Evolutionary conservation across 1,140 invertebrate genomes (phyloP), one percentile per base, ranked within the genome.

Genomic region (Berghia stephanieae): DNA sequence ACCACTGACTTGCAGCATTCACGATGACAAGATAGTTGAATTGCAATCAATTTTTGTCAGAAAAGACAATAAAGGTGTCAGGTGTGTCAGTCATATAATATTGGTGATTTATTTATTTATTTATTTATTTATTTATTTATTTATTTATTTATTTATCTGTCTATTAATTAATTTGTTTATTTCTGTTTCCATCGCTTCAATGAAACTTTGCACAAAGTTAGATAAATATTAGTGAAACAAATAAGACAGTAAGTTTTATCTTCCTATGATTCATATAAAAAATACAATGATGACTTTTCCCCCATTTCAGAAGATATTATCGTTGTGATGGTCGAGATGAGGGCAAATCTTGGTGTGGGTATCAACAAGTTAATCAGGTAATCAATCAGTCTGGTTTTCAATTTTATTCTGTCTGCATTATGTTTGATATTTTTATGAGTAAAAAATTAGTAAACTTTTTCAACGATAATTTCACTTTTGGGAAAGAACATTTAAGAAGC

Each of bases 291-390:
- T 67, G 4, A 34, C 3, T 38, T 36, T 38, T 34, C 8, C 4
- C 40, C 31, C 24, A n/a, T 13, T 60, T 60, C 24, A 60, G 6
- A 13, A 4, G 21, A 1, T 72, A 72, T 38, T 72, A 21, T 38
- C 44, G 70, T 5, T 72, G 70, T 36, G 44, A n/a, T 49, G 46
- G 31, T 1, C 52, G 70, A 55, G 42, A 55, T 34, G 31, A 27
- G 18, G 70, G 46, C 34, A 38, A 72, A 10, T 72, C 70, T 27
- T 72, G 70, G 70, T 72, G 70, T 72, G 70, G 70, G 1, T 72
- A 72, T 55, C 10, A 4, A 3, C 52, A 24, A 52, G 16, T 52
- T 27, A 3, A 18, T 34, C 31, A 52, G 40, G 70, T 72, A 55
- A 36, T 52, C 21, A 49, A 49, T 24, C 5, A 27, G 21, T 34